Conservation (phyloP, 2,797 vertebrate species). For the Mormyrus proboscirostris region DNA sequence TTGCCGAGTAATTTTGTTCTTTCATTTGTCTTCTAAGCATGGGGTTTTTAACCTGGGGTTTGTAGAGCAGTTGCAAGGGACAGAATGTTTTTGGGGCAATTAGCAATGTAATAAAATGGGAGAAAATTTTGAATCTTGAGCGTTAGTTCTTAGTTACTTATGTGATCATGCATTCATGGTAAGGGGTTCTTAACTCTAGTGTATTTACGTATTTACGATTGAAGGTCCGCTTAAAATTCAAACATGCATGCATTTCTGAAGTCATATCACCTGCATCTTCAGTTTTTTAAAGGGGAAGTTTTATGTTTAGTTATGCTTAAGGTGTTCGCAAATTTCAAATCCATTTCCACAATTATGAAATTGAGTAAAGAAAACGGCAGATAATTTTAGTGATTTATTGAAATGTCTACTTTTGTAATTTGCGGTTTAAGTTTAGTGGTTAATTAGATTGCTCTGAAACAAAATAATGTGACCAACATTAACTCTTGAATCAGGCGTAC, state of each 20-base stretch:
- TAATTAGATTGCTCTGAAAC: not conserved
- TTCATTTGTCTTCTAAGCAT: not conserved
- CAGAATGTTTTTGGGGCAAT: not conserved
- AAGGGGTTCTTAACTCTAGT: not conserved
- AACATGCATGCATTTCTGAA: constrained; percentile 8
- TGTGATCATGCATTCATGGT: not conserved
- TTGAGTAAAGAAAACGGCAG: not conserved
- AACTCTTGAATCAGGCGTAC: not conserved
- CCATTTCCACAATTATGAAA: not conserved
- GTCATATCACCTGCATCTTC: not conserved
- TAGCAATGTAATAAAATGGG: not conserved
- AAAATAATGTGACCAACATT: not conserved
- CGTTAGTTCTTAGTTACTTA: not conserved
- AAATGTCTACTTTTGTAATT: not conserved
- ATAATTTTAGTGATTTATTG: not conserved
- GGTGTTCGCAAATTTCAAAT: not conserved
- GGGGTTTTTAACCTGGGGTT: not conserved
- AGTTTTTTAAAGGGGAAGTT: not conserved
- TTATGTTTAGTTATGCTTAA: not conserved
- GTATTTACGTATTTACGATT: not conserved
- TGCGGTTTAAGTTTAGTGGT: not conserved
- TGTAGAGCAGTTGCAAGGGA: not conserved
- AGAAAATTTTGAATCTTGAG: not conserved
- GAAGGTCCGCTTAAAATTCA: not conserved
- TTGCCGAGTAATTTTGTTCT: not conserved